Conservation (phyloP, 2,113 vertebrate species). For the Platysternon megacephalum region DNA sequence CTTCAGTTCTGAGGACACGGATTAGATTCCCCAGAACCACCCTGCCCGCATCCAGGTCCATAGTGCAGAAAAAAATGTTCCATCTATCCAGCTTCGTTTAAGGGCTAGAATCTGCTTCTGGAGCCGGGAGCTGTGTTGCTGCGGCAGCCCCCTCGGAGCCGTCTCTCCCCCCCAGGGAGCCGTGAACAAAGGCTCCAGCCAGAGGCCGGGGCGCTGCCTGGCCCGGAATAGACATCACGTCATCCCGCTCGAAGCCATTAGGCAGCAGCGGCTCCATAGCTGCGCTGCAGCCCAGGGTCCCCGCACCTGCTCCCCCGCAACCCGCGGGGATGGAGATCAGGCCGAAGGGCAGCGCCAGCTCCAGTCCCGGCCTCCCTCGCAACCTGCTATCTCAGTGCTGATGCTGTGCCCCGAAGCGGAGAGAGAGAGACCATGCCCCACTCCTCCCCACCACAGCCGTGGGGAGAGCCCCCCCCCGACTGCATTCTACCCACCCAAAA, state of each 20-base stretch:
- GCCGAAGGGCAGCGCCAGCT: background rate
- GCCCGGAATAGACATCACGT: constrained; percentile 77
- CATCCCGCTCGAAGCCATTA: constrained; percentile 70
- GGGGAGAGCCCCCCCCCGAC: background rate
- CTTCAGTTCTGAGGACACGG: background rate
- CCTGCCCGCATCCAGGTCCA: background rate
- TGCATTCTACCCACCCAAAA: background rate
- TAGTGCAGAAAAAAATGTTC: background rate
- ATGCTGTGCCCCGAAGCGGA: constrained; percentile 35
- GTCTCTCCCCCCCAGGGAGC: constrained; percentile 9
- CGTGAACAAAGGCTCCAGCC: constrained; percentile 48
- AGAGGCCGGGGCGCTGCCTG: constrained; percentile 53
- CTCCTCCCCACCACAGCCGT: background rate
- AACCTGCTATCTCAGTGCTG: constrained; percentile 37
- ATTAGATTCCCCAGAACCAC: background rate
- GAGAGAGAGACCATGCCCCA: background rate
- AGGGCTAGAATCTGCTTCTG: background rate
- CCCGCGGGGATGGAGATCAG: background rate
- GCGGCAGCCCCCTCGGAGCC: constrained; percentile 12
- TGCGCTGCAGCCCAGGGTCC: constrained; percentile 50
- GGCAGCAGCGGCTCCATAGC: constrained; percentile 50
- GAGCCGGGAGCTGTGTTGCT: background rate
- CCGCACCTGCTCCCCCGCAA: background rate
- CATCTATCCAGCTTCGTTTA: background rate
- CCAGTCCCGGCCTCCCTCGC: background rate